Percentiles rank a stretch among this genome's conserved stretches.
These are phyloP conservation scores for Prorops nasuta DNA, from an alignment of 1,140 invertebrate genomes.

Conservation along the genomic window DNA sequence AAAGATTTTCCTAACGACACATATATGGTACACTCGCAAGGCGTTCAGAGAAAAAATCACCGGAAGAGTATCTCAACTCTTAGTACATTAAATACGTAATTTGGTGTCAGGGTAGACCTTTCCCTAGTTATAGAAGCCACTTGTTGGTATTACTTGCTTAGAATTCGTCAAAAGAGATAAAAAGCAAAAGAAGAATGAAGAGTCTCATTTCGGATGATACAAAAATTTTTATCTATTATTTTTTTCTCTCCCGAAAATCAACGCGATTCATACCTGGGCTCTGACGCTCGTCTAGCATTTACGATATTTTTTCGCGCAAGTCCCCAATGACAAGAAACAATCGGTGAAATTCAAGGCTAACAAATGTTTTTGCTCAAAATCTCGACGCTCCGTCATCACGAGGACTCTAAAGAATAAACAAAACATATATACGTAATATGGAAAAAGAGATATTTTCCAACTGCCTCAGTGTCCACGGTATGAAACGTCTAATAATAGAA, in stretches of 20 bases:
- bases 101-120: slow-evolving; percentile 60
- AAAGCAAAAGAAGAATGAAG: slow-evolving; percentile 11
- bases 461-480: slow-evolving; percentile 16
- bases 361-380: too few species aligned
- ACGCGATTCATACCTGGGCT: slow-evolving; percentile 15
- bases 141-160: slow-evolving; percentile 35
- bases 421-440: slow-evolving; percentile 18
- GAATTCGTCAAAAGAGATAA: slow-evolving; percentile 18
- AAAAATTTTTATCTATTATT: slow-evolving; percentile 33
- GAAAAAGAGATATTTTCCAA: slow-evolving; percentile 2
- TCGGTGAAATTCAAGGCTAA: too few species aligned
- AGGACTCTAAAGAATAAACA: too few species aligned
- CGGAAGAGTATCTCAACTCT: slow-evolving; percentile 57
- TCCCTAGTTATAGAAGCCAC: slow-evolving; percentile 52
- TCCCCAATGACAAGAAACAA: too few species aligned
- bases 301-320: too few species aligned
- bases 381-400: too few species aligned
- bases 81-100: slow-evolving; percentile 61
- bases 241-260: slow-evolving; percentile 22
- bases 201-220: slow-evolving; percentile 21
- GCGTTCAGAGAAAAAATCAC: slow-evolving; percentile 30
- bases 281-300: too few species aligned
- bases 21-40: background rate
- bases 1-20: slow-evolving; percentile 3
- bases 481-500: slow-evolving; percentile 23